Base-by-base conservation (phyloP, 2,888 invertebrate genomes). In the Aporophyla lueneburgensis region DNA sequence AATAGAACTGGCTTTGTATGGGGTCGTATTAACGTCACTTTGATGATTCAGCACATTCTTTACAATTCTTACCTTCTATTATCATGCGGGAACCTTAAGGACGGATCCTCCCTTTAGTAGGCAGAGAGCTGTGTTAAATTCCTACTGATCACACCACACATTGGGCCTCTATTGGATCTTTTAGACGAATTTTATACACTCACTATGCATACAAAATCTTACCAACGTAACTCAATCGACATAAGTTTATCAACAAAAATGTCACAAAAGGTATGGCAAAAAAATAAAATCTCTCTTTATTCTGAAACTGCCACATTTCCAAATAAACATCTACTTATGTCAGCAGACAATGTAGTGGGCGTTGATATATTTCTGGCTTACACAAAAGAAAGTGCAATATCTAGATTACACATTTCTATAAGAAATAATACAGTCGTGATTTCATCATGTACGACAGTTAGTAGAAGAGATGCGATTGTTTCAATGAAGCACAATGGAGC, bases 401-500 rank as follows among this genome's bases (percentile, higher is more conserved):
- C 78, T 81, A 76, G 77, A 81, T 81, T 69, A 81, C 63, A 78
- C 74, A 75, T 84, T 86, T 85, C 78, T 87, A 78, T 83, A 84
- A 86, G 72, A 84, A 87, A 91, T 86, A 85, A 88, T 71, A 67
- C 86, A 87, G 87, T 92, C 92, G 91, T 91, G 93, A 92, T 93
- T 91, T 89, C 91, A 89, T 87, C 86, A 86, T 88, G 90, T 90
- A 91, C 74, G 80, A 83, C 82, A 81, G 71, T 84, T 92, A 91
- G 92, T 92, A 87, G 80, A 84, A 85, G 89, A 92, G 92, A 92
- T 93, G 92, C 92, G 89, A 94, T 95, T 95, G 95, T 95, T 93
- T 94, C 92, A 87, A 90, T 93, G 89, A 86, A 77, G 82, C 89
- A 96, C 95, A 96, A 96, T 95, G 89, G 92, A 90, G 93, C 91